Evolutionary conservation across 2,888 invertebrate species (phyloP).

Genomic region (Cordilura impudica): DNA sequence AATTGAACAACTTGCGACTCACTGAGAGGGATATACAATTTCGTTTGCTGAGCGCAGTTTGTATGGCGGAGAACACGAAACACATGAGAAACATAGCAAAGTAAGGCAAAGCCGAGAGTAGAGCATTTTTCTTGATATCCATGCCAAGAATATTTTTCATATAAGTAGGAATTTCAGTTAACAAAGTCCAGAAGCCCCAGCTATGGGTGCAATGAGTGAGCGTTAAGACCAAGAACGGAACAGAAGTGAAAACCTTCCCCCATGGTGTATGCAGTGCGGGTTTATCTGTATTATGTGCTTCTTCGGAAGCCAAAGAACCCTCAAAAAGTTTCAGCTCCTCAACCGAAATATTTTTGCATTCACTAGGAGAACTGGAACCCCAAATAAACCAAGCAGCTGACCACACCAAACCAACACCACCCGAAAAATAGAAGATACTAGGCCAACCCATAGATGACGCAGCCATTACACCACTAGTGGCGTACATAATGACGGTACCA

Average conservation of each 20-base stretch:
- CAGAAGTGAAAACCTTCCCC: conserved; percentile 84
- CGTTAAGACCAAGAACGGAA: conserved; percentile 87
- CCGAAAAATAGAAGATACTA: conserved; percentile 86
- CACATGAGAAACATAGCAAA: conserved; percentile 86
- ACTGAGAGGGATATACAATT: conserved; percentile 68
- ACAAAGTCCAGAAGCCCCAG: conserved; percentile 90
- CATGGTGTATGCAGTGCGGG: conserved; percentile 85
- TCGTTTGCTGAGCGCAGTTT: too few species aligned
- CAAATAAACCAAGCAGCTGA: conserved; percentile 81
- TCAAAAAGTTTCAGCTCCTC: conserved; percentile 85
- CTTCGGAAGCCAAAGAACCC: conserved; percentile 79
- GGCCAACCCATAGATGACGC: conserved; percentile 86
- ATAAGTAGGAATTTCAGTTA: conserved; percentile 89
- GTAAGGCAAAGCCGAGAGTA: conserved; percentile 86
- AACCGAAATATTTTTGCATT: conserved; percentile 80
- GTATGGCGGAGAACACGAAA: conserved; percentile 80
- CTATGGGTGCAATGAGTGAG: conserved; percentile 85
- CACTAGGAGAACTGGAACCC: conserved; percentile 83
- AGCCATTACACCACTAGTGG: conserved; percentile 84
- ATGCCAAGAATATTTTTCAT: conserved; percentile 85
- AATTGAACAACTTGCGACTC: conserved; percentile 80
- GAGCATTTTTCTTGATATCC: conserved; percentile 85
- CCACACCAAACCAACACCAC: conserved; percentile 82
- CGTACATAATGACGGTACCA: conserved; percentile 86
- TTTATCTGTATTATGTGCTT: conserved; percentile 32